Conservation (phyloP, 2,888 invertebrate species). For the Agriopis aurantiaria region DNA sequence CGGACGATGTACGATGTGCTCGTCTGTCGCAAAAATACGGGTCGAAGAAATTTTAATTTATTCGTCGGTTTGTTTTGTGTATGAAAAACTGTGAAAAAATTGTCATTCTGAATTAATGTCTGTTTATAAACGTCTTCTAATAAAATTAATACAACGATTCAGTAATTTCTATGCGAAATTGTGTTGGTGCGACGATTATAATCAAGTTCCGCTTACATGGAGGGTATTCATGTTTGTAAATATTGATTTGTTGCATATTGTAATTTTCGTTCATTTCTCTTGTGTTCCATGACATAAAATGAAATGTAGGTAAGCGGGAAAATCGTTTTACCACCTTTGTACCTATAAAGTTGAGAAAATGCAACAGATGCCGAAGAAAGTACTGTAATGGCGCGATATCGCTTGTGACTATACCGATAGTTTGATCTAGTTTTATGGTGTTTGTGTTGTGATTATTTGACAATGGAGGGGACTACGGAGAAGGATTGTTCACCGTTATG, state of each 20-base stretch:
- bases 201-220: constrained; percentile 61
- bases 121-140: constrained; percentile 29
- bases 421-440: constrained; percentile 67
- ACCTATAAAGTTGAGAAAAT: constrained; percentile 58
- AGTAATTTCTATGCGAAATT: constrained; percentile 49
- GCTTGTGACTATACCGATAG: constrained; percentile 63
- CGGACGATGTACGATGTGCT: constrained; percentile 63
- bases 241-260: constrained; percentile 81
- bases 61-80: constrained; percentile 72
- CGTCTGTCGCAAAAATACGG: constrained; percentile 56
- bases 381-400: constrained; percentile 62
- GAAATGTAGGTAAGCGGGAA: constrained; percentile 74
- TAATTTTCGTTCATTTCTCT: constrained; percentile 56
- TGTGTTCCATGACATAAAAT: constrained; percentile 62
- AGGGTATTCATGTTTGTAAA: constrained; percentile 83
- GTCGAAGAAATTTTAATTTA: constrained; percentile 51
- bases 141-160: constrained; percentile 31
- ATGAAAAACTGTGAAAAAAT: constrained; percentile 66
- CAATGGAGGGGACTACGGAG: constrained; percentile 91
- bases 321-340: constrained; percentile 43
- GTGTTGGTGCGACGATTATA: constrained; percentile 54
- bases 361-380: constrained; percentile 73
- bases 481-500: constrained; percentile 96
- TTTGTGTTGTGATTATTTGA: constrained; percentile 72
- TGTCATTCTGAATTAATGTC: constrained; percentile 64